These are phyloP conservation scores for Poeciliopsis paucimaculata DNA, from an alignment of 2,797 vertebrate species.

Conservation along the genomic window DNA sequence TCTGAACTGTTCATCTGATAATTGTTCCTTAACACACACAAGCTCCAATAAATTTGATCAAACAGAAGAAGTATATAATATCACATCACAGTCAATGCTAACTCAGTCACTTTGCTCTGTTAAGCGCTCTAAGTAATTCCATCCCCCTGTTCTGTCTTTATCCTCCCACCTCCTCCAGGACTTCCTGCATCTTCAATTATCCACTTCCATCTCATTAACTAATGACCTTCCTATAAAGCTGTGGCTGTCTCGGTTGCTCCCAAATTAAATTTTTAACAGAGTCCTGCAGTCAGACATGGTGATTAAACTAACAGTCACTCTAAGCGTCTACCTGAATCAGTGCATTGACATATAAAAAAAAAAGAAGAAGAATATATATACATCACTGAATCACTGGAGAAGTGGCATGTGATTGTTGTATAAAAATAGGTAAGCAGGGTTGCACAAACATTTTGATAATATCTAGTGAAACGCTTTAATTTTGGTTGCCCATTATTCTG, in stretches of 20 bases:
- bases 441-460: background rate
- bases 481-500: background rate
- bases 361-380: background rate
- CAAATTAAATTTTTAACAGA: constrained; percentile 7
- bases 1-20: background rate
- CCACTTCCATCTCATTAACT: constrained; percentile 30
- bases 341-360: background rate
- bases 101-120: constrained; percentile 34
- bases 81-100: constrained; percentile 42
- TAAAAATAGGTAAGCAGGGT: background rate
- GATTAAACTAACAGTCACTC: background rate
- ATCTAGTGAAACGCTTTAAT: background rate
- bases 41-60: constrained; percentile 13
- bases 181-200: constrained; percentile 60
- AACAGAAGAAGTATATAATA: constrained; percentile 30
- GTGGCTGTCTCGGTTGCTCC: background rate
- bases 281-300: background rate
- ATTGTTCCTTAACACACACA: constrained; percentile 1
- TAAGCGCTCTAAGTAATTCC: constrained; percentile 41
- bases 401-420: background rate
- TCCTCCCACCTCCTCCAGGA: constrained; percentile 26
- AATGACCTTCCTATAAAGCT: constrained; percentile 16
- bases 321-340: background rate
- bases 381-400: constrained; percentile 1
- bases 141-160: constrained; percentile 25